These are phyloP conservation scores for Hippoglossus stenolepis DNA, from an alignment of 2,113 vertebrate species.

Conservation along the genomic window DNA sequence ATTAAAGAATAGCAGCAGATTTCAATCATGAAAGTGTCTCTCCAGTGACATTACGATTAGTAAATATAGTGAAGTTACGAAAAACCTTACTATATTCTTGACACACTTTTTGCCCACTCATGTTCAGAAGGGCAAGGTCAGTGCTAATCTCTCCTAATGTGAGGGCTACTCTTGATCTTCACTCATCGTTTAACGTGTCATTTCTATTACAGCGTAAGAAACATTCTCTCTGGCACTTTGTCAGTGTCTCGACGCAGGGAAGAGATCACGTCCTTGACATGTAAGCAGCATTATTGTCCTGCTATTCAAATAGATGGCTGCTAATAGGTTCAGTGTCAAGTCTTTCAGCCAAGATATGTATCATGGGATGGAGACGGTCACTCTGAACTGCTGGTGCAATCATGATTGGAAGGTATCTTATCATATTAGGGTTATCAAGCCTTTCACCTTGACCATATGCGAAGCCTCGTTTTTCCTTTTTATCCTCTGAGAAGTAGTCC, in stretches of 20 bases:
- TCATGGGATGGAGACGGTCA: conserved; percentile 3
- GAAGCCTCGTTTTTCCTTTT: background rate
- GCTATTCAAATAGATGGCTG: conserved; percentile 4
- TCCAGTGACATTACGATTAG: background rate
- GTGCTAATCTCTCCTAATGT: conserved; percentile 9
- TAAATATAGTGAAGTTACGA: background rate
- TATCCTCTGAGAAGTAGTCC: background rate
- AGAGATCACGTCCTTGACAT: conserved; percentile 27
- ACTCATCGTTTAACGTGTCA: background rate
- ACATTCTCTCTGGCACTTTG: background rate
- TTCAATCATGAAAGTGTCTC: conserved; percentile 5
- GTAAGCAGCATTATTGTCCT: conserved; percentile 21
- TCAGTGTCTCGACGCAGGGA: background rate
- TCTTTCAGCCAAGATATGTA: conserved; percentile 28
- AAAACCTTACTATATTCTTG: background rate
- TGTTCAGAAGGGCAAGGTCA: conserved; percentile 30
- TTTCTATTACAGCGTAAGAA: background rate
- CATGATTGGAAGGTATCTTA: conserved; percentile 7
- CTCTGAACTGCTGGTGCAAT: conserved; percentile 12
- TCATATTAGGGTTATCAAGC: background rate
- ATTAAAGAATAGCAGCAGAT: background rate
- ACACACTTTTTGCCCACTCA: conserved; percentile 8
- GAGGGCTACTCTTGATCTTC: conserved; percentile 4
- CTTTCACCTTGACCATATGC: background rate
- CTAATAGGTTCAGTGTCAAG: conserved; percentile 34